These are phyloP conservation scores for Austrofundulus limnaeus DNA, from an alignment of 2,113 vertebrate species.

Conservation along the genomic window DNA sequence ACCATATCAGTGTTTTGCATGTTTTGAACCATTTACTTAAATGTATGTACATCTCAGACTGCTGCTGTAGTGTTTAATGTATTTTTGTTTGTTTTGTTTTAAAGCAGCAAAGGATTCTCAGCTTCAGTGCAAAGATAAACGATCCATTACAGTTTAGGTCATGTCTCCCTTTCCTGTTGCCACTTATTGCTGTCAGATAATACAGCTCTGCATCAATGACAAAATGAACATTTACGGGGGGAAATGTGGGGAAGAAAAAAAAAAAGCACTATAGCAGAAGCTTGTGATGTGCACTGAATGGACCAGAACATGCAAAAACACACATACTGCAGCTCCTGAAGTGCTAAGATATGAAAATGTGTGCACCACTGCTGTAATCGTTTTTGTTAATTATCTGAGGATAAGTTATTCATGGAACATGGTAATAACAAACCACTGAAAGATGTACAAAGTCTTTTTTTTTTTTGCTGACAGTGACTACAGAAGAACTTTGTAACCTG, in stretches of 20 bases:
- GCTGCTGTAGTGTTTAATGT: conserved; percentile 14
- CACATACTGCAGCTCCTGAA: background rate
- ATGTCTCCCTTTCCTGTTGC: background rate
- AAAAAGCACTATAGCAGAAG: conserved; percentile 4
- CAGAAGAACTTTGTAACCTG: conserved; percentile 23
- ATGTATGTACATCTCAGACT: conserved; percentile 1
- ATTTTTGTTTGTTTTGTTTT: conserved; percentile 12
- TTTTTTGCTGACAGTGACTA: conserved; percentile 27
- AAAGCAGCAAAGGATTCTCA: conserved; percentile 20
- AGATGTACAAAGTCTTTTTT: conserved; percentile 15
- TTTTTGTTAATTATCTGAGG: background rate
- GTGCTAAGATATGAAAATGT: conserved; percentile 27
- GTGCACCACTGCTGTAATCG: conserved; percentile 45
- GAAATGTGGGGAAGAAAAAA: too few relatives aligned
- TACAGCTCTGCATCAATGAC: conserved; percentile 1
- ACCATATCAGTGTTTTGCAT: conserved; percentile 39
- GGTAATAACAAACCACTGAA: conserved; percentile 38
- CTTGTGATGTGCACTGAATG: conserved; percentile 7
- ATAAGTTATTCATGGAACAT: conserved; percentile 9
- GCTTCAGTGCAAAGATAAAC: background rate
- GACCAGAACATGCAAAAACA: conserved; percentile 37
- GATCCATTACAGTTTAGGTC: conserved; percentile 9
- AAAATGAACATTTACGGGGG: background rate
- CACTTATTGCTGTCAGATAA: conserved; percentile 10
- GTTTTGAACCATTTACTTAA: conserved; percentile 33